Evolutionary conservation across 1,140 invertebrate genomes (phyloP), one percentile per base, ranked within the genome.

Genomic region (Littorina saxatilis): DNA sequence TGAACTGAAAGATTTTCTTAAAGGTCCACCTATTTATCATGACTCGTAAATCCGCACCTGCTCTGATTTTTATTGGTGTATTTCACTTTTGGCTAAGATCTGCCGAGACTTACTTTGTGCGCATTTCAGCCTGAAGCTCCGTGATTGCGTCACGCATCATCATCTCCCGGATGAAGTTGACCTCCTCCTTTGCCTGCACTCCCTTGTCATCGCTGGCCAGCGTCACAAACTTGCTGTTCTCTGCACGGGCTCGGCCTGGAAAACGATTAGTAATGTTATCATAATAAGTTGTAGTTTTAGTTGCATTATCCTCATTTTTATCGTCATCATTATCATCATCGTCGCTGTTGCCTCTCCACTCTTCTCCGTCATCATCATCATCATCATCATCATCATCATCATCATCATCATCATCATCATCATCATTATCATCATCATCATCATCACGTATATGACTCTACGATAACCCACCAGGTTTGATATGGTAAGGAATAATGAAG

Each of bases 61-160:
- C n/a, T n/a, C n/a, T n/a, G n/a, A n/a, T n/a, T n/a, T n/a, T n/a
- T n/a, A n/a, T n/a, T n/a, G n/a, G n/a, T n/a, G n/a, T n/a, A n/a
- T n/a, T n/a, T n/a, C n/a, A n/a, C n/a, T n/a, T n/a, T n/a, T n/a
- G n/a, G n/a, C n/a, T n/a, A n/a, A n/a, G n/a, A n/a, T n/a, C n/a
- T n/a, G 4, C 55, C 15, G 55, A 23, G 9, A 52, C 76, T 40
- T 27, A 78, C 76, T 15, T 61, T 23, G 39, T 80, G 27, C 20
- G 50, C 20, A 39, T 76, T 37, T 83, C 50, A n/a, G 39, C 27
- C 50, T 84, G 81, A 15, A 87, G 75, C 7, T 80, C 40, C 9
- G 39, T 37, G n/a, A 90, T 87, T 4, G 89, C 88, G 73, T 87
- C 79, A 17, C 84, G 82, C 88, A 89, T 89, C 85, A 89, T 87